These are phyloP conservation scores for Steinernema feltiae DNA, from an alignment of 1,140 invertebrate genomes.

Conservation along the genomic window DNA sequence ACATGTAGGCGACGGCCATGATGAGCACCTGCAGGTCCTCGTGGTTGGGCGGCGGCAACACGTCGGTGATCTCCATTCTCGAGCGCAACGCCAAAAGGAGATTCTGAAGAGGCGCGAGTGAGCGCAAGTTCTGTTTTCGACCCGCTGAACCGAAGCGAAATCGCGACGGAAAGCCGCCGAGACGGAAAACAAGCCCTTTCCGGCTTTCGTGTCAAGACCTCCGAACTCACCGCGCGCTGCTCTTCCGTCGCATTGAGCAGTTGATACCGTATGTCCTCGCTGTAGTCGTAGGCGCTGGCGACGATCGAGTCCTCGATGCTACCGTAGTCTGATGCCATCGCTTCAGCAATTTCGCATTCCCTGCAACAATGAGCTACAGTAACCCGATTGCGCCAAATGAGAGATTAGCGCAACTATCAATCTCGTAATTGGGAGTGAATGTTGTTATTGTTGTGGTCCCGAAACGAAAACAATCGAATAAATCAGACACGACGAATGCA, in stretches of 20 bases:
- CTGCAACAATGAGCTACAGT: too few species aligned
- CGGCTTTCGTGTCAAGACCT: background rate
- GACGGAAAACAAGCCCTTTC: background rate
- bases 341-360: too few species aligned
- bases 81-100: constrained; percentile 34
- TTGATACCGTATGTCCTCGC: background rate
- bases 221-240: background rate
- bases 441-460: background rate
- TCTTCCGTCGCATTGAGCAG: background rate
- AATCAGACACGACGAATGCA: too few species aligned
- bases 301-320: background rate
- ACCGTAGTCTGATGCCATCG: background rate
- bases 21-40: constrained; percentile 48
- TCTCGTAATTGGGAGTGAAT: too few species aligned
- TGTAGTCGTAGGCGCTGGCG: background rate
- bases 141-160: background rate
- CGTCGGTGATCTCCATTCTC: constrained; percentile 49
- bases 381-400: background rate
- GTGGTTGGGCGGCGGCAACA: constrained; percentile 55
- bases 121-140: background rate
- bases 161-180: background rate
- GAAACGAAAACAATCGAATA: background rate
- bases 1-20: constrained; percentile 54
- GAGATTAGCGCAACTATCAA: background rate
- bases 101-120: constrained; percentile 29